Evolutionary conservation across 2,113 vertebrate species (phyloP).

Genomic region (Trichomycterus rosablanca): DNA sequence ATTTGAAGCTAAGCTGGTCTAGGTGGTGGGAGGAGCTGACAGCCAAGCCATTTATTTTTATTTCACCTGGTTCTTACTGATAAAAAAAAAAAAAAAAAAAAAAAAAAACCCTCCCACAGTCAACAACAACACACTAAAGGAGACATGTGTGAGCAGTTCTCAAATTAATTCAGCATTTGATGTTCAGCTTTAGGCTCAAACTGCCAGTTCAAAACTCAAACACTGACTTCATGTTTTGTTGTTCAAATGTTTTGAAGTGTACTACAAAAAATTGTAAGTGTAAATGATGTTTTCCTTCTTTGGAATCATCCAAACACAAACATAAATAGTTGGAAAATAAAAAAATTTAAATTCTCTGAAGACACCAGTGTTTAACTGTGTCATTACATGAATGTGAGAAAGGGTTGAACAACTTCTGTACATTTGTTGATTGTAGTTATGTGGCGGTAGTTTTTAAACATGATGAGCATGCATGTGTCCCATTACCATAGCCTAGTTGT

Average conservation of each 20-base stretch:
- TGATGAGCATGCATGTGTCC: no score
- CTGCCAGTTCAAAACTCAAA: conserved; percentile 27
- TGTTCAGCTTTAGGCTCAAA: conserved; percentile 27
- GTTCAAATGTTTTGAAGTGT: conserved; percentile 17
- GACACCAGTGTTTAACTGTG: no score
- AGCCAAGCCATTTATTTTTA: conserved; percentile 14
- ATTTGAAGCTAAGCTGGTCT: not conserved
- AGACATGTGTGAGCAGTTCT: conserved; percentile 27
- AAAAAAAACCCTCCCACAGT: conserved; percentile 33
- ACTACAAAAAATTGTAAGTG: no score
- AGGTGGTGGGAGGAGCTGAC: conserved; percentile 30
- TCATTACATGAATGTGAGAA: conserved; percentile 1
- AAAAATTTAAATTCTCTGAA: not conserved
- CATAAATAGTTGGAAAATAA: not conserved
- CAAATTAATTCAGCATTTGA: conserved; percentile 36
- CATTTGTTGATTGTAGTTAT: no score
- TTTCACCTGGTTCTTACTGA: conserved; percentile 29
- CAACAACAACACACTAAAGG: conserved; percentile 25
- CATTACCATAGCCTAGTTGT: no score
- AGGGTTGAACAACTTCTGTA: no score
- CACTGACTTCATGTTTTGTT: conserved; percentile 13
- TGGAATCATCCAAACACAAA: not conserved
- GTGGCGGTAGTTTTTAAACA: no score
- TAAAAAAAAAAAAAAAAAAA: conserved; percentile 35
- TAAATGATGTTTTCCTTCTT: no score